Evolutionary conservation across 2,113 vertebrate species (phyloP), one percentile per base, ranked within the genome.

Genomic region (Leptocoma aspasia): DNA sequence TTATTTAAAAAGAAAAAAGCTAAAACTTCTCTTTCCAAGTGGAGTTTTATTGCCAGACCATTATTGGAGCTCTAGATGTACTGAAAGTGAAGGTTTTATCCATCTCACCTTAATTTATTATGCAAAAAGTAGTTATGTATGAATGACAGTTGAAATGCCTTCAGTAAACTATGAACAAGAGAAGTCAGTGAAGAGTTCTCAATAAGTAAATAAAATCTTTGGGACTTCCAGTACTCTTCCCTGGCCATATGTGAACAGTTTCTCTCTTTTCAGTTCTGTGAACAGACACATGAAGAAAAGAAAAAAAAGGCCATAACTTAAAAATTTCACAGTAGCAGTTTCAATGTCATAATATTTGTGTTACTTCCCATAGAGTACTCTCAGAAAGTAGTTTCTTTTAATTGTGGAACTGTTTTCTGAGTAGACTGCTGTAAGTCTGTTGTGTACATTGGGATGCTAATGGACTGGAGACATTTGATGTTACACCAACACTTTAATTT

Each of bases 401-500:
- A 73, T 91, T 21, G 19, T 60, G 26, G 69, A 77, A 35, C 65
- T 79, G 41, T 93, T 94, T 94, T 91, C 54, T 90, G 16, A 31
- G 77, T 79, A 84, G 21, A 64, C 21, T 30, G 12, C 47, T 93
- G 23, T 50, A 66, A 86, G 11, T 83, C 44, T 92, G 6, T 81
- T 82, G 33, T 84, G 42, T 73, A 11, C 13, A 1, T 37, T 65
- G 42, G 82, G 75, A 31, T 96, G 41, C 57, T 89, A 69, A 82
- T 75, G 59, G 39, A 63, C 60, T 96, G 45, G 82, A 87, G 91
- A 53, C 42, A 30, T 89, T 81, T 94, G 52, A 71, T 80, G 8
- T 85, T 89, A 82, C 66, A 37, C 53, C 76, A 50, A 41, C 15
- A 76, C 22, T 21, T 87, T 94, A 94, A 91, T 97, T 97, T 95